phyloP scores from a whole-genome alignment of 1,140 invertebrate genomes.

The Rhagoletis pomonella region DNA sequence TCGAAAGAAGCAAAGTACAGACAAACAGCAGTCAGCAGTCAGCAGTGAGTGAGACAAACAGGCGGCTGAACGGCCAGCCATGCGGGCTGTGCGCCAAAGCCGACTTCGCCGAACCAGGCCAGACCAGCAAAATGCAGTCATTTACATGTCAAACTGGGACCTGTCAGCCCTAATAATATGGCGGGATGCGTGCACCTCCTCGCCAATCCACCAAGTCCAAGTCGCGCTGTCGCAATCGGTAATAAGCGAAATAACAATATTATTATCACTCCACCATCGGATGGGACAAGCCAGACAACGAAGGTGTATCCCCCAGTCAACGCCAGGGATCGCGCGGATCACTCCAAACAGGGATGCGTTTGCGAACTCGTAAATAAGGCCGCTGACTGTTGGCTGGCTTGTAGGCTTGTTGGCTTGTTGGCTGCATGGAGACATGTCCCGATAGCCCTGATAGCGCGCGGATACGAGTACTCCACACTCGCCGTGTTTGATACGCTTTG shows the following conservation, averaged over 20 bases:
- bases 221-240: constrained; percentile 34
- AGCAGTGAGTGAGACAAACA: neutral
- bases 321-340: constrained; percentile 1
- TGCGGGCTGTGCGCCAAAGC: neutral
- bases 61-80: neutral
- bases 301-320: constrained; percentile 3
- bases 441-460: neutral
- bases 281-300: constrained; percentile 33
- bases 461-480: neutral
- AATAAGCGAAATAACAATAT: constrained; percentile 58
- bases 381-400: neutral
- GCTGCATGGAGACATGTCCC: neutral
- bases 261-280: constrained; percentile 56
- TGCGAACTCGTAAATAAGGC: constrained; percentile 46
- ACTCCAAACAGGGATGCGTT: neutral
- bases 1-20: constrained; percentile 15
- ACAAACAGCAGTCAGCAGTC: constrained; percentile 9
- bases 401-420: neutral
- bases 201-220: neutral
- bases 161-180: constrained; percentile 60
- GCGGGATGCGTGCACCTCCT: constrained; percentile 53
- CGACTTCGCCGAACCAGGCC: constrained; percentile 19
- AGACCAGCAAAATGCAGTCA: constrained; percentile 55
- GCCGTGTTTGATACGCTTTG: neutral
- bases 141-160: constrained; percentile 59